These are phyloP conservation scores for Ectemnius continuus DNA, from an alignment of 2,888 invertebrate species.

Conservation along the genomic window DNA sequence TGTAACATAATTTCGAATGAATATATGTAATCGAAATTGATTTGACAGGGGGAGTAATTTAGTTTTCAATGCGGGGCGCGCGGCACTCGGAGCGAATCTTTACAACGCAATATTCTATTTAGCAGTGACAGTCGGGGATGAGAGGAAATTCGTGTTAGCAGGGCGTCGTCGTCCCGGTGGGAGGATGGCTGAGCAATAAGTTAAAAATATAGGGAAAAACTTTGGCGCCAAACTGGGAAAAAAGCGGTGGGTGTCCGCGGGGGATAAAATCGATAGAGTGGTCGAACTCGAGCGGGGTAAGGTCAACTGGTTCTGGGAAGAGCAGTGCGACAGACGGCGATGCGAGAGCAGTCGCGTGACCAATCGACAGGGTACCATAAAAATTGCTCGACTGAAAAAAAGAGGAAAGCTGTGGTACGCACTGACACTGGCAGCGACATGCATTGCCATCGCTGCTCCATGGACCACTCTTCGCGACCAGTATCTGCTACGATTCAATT, in stretches of 20 bases:
- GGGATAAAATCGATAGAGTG: not conserved
- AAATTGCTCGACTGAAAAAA: conserved; percentile 41
- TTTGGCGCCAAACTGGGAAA: not conserved
- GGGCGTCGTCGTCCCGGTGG: not conserved
- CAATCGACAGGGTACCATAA: conserved; percentile 55
- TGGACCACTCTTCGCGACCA: conserved; percentile 30
- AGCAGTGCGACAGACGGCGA: conserved; percentile 23
- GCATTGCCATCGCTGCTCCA: not conserved
- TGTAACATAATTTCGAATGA: not conserved
- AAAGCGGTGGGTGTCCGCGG: not conserved
- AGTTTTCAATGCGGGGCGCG: not conserved
- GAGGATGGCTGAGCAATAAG: not conserved
- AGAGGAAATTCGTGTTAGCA: not conserved
- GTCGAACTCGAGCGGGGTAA: conserved; percentile 3
- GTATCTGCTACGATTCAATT: conserved; percentile 57
- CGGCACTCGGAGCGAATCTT: not conserved
- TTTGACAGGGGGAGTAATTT: not conserved
- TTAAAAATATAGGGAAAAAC: not conserved
- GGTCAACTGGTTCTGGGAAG: conserved; percentile 24
- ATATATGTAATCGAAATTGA: not conserved
- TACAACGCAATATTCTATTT: not conserved
- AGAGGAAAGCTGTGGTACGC: conserved; percentile 20
- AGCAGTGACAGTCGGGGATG: not conserved
- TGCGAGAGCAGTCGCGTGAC: conserved; percentile 43
- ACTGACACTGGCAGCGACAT: conserved; percentile 20